Base-by-base conservation (phyloP, 2,888 invertebrate species). In the Campoletis raptor region DNA sequence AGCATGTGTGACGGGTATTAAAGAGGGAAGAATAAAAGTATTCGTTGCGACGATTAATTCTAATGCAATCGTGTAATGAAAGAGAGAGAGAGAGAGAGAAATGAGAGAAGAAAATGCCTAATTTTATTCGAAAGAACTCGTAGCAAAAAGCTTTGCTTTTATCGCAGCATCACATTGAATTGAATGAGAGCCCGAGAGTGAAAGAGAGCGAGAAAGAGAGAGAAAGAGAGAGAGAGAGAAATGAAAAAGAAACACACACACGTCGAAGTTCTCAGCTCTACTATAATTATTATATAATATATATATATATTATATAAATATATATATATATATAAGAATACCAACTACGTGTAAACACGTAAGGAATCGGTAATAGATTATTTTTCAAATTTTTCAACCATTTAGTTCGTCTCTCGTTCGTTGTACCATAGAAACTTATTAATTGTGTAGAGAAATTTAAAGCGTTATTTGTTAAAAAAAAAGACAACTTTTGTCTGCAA, bases 371-470 rank as follows among this genome's bases (percentile, higher is more conserved):
- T 64, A 72, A 72, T 57, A 37, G 61, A 42, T 69, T 69, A 54
- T 78, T 69, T 61, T 61, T 36, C 37, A 54, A 52, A 54, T 73
- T 73, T 54, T 18, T 54, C n/a, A 73, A 54, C n/a, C 37, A 21
- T 73, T 73, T 0, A n/a, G 24, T 42, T 80, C 36, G 72, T 30
- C 21, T 18, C 66, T 70, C 24, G 61, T 84, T 80, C 76, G 74
- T 57, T 79, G 70, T 79, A 79, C 69, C 30, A 80, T 85, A 83
- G 85, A 80, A 54, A 74, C 48, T 83, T 67, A 85, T 85, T 82
- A 57, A 87, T 87, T 77, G 82, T 85, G 79, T 85, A 85, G 85
- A 87, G 87, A 85, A 87, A 81, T 83, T 83, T 83, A 82, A 83
- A 79, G 67, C 74, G 86, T 83, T 81, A 77, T 84, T 81, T 74